phyloP scores from a whole-genome alignment of 2,888 invertebrate species.

The Drosophila nigricruria region DNA sequence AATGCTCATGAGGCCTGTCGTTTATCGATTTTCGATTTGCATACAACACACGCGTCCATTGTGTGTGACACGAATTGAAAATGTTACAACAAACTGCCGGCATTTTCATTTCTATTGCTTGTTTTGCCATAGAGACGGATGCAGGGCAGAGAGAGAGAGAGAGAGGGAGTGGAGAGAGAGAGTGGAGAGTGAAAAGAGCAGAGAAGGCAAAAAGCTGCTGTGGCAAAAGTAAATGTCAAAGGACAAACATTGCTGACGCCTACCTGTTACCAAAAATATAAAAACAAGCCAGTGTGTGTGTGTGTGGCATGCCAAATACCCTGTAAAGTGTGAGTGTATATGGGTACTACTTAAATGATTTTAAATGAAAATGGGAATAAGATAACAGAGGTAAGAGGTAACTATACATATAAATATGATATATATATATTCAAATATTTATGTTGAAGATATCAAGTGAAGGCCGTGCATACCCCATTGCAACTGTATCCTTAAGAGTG shows the following conservation, averaged over 20 bases:
- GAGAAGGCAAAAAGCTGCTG: slow-evolving; percentile 4
- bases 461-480: not conserved
- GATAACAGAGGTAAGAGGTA: not conserved
- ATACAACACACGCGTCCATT: slow-evolving; percentile 37
- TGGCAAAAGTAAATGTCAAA: slow-evolving; percentile 64
- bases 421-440: not conserved
- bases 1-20: slow-evolving; percentile 30
- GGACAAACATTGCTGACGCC: slow-evolving; percentile 54
- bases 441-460: not conserved
- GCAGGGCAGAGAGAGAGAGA: not conserved
- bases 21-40: slow-evolving; percentile 70
- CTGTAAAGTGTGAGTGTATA: not conserved
- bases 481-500: not conserved
- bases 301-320: slow-evolving; percentile 12
- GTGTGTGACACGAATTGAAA: slow-evolving; percentile 47
- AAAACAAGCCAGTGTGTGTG: not conserved
- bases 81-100: slow-evolving; percentile 28
- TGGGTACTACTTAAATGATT: not conserved
- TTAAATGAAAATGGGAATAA: rapidly evolving
- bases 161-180: not conserved
- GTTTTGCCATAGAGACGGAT: not conserved
- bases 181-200: not conserved
- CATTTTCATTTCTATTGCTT: slow-evolving; percentile 23
- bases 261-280: slow-evolving; percentile 40
- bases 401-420: not conserved